Evolutionary conservation across 2,113 vertebrate species (phyloP).

Genomic region (Ahaetulla prasina): DNA sequence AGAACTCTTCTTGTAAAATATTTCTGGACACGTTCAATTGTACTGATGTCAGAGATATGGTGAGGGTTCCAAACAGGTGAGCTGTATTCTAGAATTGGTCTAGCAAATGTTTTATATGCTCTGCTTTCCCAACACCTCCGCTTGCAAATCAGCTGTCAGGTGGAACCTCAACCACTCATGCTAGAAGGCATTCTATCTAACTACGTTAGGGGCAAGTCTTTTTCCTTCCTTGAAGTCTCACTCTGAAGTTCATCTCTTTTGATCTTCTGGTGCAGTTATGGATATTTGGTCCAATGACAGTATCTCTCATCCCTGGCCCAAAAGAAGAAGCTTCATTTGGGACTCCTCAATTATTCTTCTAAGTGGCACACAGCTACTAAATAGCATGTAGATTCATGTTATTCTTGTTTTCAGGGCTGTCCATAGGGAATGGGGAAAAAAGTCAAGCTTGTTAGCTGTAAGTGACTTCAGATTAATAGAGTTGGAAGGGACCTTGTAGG

Average conservation of each 20-base stretch:
- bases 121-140: conserved; percentile 21
- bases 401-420: not conserved
- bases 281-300: too few species aligned
- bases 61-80: too few species aligned
- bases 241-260: not conserved
- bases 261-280: not conserved
- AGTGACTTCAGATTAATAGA: not conserved
- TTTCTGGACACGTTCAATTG: too few species aligned
- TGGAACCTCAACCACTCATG: not conserved
- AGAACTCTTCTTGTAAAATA: too few species aligned
- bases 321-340: not conserved
- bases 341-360: not conserved
- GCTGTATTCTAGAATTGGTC: too few species aligned
- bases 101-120: too few species aligned
- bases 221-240: not conserved
- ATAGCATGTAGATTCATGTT: not conserved
- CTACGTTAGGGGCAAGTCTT: not conserved
- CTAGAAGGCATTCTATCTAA: not conserved
- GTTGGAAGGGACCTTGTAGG: too few species aligned
- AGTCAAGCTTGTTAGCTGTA: not conserved
- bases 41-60: too few species aligned
- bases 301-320: too few species aligned
- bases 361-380: not conserved
- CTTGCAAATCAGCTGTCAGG: not conserved
- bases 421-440: not conserved